Base-by-base conservation (phyloP, 2,888 invertebrate genomes). In the Exephanes ischioxanthus region DNA sequence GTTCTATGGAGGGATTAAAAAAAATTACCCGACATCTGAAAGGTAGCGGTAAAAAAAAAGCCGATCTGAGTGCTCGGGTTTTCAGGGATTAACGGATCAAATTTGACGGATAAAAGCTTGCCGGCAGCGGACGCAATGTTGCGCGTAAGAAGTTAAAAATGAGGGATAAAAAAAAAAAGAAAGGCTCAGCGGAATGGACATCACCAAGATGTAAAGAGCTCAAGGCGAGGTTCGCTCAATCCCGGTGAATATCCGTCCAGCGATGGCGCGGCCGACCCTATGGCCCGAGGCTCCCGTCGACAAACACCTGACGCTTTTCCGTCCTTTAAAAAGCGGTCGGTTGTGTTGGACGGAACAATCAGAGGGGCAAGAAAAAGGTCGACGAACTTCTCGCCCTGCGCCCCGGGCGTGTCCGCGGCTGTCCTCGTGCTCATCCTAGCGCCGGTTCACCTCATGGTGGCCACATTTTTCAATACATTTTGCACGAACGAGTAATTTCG, bases 271-370 rank as follows among this genome's bases (percentile, higher is more conserved):
- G 83, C 67, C 80, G 76, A 80, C 85, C 85, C 73, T n/a, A 73
- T 58, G 41, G 85, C 85, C 80, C 51, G 26, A 72, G 85, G 72
- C 72, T 68, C 77, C 45, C 82, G 85, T 89, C 86, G 87, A 84
- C 87, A 89, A 87, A 88, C 86, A 86, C 87, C 89, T 77, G 80
- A 83, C 89, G 83, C 87, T 89, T 86, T 85, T 88, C 76, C 70
- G 53, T 51, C 68, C 76, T 66, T 41, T 79, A 79, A 85, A 80
- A 72, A 63, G 80, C 58, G 79, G 73, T 75, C 68, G 51, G 63
- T 66, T 22, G 79, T 66, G 82, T 76, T 80, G 67, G 87, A 73
- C 83, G 53, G 80, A 73, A 86, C 86, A 85, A 80, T 77, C 77
- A 70, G 75, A 19, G 61, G 55, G 75, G 68, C 61, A 72, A 82